Conservation (phyloP, 2,113 vertebrate species). For the Vidua chalybeata region DNA sequence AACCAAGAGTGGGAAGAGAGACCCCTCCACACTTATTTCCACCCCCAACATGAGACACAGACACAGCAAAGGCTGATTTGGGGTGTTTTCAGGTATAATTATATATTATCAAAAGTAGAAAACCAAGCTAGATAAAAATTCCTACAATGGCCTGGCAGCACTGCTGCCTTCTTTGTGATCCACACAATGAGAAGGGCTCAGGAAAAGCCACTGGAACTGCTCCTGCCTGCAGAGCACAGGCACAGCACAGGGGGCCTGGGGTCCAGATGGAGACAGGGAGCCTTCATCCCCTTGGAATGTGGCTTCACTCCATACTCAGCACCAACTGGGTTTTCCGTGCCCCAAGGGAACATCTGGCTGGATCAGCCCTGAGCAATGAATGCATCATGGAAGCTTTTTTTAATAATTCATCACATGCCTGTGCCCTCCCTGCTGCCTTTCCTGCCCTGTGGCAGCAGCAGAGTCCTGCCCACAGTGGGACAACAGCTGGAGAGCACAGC, state of each 20-base stretch:
- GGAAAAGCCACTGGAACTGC: background rate
- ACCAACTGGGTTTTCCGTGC: background rate
- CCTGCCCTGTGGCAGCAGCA: background rate
- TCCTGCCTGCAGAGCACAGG: background rate
- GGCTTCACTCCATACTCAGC: background rate
- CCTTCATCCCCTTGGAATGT: background rate
- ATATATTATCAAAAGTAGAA: background rate
- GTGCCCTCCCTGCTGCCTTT: background rate
- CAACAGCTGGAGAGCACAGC: background rate
- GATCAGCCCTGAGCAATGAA: background rate
- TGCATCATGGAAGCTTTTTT: background rate
- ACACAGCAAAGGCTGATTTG: background rate
- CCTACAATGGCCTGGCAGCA: rapidly evolving
- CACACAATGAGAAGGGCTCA: background rate
- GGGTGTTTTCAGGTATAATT: background rate
- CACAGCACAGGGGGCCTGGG: rapidly evolving
- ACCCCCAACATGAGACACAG: background rate
- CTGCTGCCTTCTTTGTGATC: background rate
- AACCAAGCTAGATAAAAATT: background rate
- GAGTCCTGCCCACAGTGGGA: background rate
- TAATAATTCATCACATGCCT: background rate
- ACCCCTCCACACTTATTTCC: background rate
- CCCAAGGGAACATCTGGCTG: background rate
- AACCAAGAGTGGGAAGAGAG: background rate
- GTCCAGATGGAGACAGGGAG: background rate